Percentiles rank a stretch among this genome's conserved stretches.
Evolutionary conservation across 2,797 vertebrate genomes (phyloP).

Genomic region (Melanotaenia boesemani): DNA sequence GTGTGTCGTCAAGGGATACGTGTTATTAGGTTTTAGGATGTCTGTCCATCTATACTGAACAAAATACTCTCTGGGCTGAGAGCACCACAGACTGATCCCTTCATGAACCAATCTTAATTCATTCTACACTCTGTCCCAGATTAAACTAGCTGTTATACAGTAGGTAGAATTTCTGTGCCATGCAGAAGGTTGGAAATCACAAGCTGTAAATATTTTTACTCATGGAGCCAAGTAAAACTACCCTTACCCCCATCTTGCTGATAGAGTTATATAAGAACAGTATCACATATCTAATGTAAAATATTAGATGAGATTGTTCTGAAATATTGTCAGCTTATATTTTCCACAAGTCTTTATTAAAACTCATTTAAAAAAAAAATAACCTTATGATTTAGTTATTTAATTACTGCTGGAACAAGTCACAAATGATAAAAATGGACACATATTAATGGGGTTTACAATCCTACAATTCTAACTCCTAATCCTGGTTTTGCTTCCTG

Average conservation of each 20-base stretch:
- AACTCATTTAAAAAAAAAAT: neutral
- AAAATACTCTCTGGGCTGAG: too few species aligned
- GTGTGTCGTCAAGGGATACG: too few species aligned
- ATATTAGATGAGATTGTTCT: neutral
- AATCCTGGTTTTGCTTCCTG: neutral
- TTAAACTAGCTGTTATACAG: neutral
- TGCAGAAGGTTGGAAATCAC: too few species aligned
- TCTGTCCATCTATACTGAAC: too few species aligned
- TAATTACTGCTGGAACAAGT: neutral
- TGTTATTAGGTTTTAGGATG: too few species aligned
- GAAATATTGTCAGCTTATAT: neutral
- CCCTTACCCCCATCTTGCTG: neutral
- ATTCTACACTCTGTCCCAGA: neutral
- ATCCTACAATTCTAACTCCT: neutral
- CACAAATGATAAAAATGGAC: neutral
- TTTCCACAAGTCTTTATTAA: neutral
- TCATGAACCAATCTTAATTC: neutral
- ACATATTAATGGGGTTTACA: neutral
- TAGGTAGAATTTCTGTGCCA: neutral
- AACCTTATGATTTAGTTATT: neutral
- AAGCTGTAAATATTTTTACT: neutral
- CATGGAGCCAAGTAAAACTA: neutral
- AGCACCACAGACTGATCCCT: too few species aligned
- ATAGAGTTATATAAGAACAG: neutral
- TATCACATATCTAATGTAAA: neutral